phyloP scores from a whole-genome alignment of 2,888 invertebrate genomes.

The Drosophila recens region DNA sequence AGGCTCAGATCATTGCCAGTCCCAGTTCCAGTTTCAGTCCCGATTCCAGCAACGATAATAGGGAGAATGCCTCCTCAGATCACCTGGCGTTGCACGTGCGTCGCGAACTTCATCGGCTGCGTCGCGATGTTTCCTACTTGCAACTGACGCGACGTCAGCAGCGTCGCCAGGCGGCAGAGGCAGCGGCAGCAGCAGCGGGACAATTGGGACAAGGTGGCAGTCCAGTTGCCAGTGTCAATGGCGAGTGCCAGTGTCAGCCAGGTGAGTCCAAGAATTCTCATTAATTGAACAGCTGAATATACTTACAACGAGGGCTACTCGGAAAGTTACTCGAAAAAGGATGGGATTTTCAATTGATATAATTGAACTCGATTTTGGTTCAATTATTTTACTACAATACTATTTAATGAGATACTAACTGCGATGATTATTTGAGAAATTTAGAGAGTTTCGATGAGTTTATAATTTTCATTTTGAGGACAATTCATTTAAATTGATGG shows the following conservation, averaged over 20 bases:
- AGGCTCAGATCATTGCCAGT: slow-evolving; percentile 59
- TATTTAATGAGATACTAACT: no score
- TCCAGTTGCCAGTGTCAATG: slow-evolving; percentile 26
- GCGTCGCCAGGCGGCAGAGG: slow-evolving; percentile 81
- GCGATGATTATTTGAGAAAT: background rate
- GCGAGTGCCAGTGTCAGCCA: slow-evolving; percentile 90
- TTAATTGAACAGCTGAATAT: background rate
- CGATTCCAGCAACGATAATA: slow-evolving; percentile 34
- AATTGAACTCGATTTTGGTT: background rate
- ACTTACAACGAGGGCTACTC: background rate
- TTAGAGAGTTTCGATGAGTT: no score
- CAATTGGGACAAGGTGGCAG: slow-evolving; percentile 82
- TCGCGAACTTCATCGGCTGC: slow-evolving; percentile 84
- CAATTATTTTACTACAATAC: background rate
- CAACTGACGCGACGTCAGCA: slow-evolving; percentile 84
- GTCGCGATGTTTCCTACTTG: slow-evolving; percentile 85
- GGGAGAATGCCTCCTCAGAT: slow-evolving; percentile 28
- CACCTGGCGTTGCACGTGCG: slow-evolving; percentile 82
- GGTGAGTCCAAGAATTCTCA: slow-evolving; percentile 85
- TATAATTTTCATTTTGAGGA: no score
- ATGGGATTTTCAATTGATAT: background rate
- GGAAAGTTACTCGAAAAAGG: background rate
- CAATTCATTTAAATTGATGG: no score
- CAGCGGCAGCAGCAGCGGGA: slow-evolving; percentile 65
- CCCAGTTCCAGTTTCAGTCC: background rate